phyloP scores from a whole-genome alignment of 1,140 invertebrate species.

The Chironomus striatipennis region DNA sequence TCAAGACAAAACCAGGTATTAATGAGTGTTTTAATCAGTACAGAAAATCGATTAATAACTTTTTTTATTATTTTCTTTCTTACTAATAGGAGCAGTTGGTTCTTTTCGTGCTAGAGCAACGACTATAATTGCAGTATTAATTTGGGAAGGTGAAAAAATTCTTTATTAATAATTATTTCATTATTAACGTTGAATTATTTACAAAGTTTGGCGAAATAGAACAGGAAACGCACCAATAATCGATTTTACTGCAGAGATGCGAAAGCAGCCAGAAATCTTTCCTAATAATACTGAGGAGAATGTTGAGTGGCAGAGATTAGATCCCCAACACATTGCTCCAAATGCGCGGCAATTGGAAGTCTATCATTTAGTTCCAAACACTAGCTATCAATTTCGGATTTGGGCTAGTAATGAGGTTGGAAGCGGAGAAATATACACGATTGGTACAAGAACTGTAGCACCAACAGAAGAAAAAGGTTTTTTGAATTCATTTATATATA shows the following conservation, averaged over 20 bases:
- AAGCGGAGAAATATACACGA: background rate
- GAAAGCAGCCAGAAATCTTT: background rate
- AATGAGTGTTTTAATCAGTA: no score
- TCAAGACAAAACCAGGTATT: background rate
- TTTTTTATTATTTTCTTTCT: background rate
- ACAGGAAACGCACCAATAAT: background rate
- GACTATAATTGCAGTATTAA: conserved; percentile 9
- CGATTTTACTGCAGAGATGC: background rate
- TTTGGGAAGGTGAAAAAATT: background rate
- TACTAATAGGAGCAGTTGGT: background rate
- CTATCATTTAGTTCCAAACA: conserved; percentile 7
- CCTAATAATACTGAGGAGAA: conserved; percentile 5
- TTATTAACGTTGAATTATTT: background rate
- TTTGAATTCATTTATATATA: background rate
- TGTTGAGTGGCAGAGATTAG: background rate
- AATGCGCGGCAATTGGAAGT: conserved; percentile 16
- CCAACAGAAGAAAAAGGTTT: background rate
- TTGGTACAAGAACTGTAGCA: background rate
- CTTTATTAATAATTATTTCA: background rate
- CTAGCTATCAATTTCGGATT: conserved; percentile 10
- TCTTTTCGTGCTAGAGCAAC: background rate
- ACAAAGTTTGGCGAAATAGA: background rate
- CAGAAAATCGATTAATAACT: background rate
- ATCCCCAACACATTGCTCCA: background rate
- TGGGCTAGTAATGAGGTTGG: conserved; percentile 6